These are phyloP conservation scores for Dinomys branickii DNA, from an alignment of 2,113 vertebrate genomes.

Conservation along the genomic window DNA sequence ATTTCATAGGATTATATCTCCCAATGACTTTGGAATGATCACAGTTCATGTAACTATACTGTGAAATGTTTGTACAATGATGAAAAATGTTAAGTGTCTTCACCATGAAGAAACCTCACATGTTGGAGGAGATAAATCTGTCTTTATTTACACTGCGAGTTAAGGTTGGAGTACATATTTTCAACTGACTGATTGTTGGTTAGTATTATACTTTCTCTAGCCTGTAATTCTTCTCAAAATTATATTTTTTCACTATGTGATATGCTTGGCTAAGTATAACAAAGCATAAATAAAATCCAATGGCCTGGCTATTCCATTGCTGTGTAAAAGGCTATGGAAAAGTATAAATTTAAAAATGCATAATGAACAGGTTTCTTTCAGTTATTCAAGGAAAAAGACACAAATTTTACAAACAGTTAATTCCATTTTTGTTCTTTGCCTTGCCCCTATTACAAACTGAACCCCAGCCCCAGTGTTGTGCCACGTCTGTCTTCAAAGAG, in stretches of 20 bases:
- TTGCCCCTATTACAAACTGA: neutral
- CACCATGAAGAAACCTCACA: neutral
- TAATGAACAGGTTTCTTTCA: neutral
- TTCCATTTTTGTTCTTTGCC: neutral
- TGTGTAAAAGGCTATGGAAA: neutral
- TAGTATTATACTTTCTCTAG: neutral
- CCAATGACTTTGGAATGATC: neutral
- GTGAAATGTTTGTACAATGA: neutral
- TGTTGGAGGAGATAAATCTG: neutral
- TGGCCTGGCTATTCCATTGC: neutral
- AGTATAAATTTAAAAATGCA: conserved; percentile 11
- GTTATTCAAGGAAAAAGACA: conserved; percentile 7
- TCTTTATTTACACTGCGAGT: neutral
- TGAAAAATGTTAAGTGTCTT: neutral
- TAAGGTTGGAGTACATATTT: neutral
- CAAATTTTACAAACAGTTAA: neutral
- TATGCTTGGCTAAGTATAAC: neutral
- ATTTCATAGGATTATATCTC: too few species aligned
- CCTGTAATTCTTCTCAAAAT: neutral
- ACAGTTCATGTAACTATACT: neutral
- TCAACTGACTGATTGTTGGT: neutral
- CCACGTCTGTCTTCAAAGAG: neutral
- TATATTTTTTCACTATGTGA: neutral
- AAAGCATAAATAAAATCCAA: neutral
- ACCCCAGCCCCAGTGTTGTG: neutral